Evolutionary conservation across 2,113 vertebrate genomes (phyloP).

Genomic region (Stegastes partitus): DNA sequence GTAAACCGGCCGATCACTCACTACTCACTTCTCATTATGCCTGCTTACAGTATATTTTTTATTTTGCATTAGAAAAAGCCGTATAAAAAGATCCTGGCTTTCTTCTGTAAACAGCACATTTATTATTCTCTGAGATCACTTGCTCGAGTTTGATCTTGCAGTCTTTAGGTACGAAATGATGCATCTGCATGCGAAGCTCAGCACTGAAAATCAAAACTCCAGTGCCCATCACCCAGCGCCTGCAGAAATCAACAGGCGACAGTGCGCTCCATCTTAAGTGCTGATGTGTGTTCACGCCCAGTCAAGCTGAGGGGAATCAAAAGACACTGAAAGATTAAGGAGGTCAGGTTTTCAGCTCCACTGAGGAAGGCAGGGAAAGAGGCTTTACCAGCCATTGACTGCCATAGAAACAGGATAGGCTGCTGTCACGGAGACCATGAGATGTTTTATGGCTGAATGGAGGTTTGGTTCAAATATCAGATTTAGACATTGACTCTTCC

Average conservation of each 20-base stretch:
- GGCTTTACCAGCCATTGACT: constrained; percentile 48
- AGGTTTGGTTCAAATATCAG: constrained; percentile 6
- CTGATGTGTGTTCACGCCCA: constrained; percentile 62
- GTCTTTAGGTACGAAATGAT: neutral
- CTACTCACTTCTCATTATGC: neutral
- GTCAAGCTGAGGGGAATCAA: constrained; percentile 74
- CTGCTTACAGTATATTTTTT: neutral
- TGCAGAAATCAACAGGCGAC: constrained; percentile 61
- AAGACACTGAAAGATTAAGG: constrained; percentile 74
- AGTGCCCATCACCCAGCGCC: constrained; percentile 3
- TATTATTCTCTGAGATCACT: constrained; percentile 2
- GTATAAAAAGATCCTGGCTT: too few relatives aligned
- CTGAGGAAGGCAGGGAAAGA: constrained; percentile 36
- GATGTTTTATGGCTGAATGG: neutral
- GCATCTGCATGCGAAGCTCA: neutral
- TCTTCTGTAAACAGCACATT: neutral
- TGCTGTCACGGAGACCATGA: constrained; percentile 10
- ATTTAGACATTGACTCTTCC: neutral
- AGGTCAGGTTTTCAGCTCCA: constrained; percentile 68
- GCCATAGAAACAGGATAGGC: constrained; percentile 55
- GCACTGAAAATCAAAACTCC: constrained; percentile 18
- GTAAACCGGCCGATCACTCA: neutral
- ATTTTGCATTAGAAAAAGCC: neutral
- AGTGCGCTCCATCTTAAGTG: constrained; percentile 42
- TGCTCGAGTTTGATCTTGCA: rapidly evolving